phyloP scores from a whole-genome alignment of 2,797 vertebrate genomes.

The Vireo griseus region DNA sequence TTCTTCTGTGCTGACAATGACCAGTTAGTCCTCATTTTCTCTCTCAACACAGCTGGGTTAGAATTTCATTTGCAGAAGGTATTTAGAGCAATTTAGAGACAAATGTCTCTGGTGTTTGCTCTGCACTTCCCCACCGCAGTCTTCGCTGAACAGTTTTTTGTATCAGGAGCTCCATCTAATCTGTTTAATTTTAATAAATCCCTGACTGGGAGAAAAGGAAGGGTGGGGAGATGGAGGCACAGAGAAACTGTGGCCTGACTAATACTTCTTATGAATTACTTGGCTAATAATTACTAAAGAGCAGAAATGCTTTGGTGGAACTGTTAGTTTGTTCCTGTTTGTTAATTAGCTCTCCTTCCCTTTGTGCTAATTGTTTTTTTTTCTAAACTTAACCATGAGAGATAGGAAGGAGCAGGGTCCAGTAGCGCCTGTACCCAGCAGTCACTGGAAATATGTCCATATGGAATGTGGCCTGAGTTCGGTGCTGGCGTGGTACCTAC shows the following conservation, averaged over 20 bases:
- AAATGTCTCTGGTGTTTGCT: conserved; percentile 78
- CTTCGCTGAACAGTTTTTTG: conserved; percentile 75
- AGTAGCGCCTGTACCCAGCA: neutral
- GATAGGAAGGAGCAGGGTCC: neutral
- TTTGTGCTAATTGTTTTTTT: conserved; percentile 51
- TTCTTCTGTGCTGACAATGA: conserved; percentile 73
- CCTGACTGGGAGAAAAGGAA: conserved; percentile 75
- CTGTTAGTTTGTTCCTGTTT: conserved; percentile 48
- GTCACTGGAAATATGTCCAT: neutral
- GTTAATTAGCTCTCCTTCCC: conserved; percentile 45
- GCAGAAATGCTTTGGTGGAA: conserved; percentile 54
- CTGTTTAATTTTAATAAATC: conserved; percentile 84
- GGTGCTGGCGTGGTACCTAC: neutral
- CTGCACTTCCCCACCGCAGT: conserved; percentile 76
- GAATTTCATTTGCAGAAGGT: conserved; percentile 80
- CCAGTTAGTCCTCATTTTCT: conserved; percentile 78
- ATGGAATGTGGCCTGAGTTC: neutral
- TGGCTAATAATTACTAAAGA: conserved; percentile 67
- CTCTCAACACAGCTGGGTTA: conserved; percentile 75
- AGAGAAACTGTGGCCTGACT: conserved; percentile 66
- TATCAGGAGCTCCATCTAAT: conserved; percentile 80
- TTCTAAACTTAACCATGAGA: neutral
- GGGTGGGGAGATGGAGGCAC: conserved; percentile 31
- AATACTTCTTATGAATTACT: conserved; percentile 75
- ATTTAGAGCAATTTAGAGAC: conserved; percentile 82